These are phyloP conservation scores for Oreotrochilus melanogaster DNA, from an alignment of 2,113 vertebrate species.

Conservation along the genomic window DNA sequence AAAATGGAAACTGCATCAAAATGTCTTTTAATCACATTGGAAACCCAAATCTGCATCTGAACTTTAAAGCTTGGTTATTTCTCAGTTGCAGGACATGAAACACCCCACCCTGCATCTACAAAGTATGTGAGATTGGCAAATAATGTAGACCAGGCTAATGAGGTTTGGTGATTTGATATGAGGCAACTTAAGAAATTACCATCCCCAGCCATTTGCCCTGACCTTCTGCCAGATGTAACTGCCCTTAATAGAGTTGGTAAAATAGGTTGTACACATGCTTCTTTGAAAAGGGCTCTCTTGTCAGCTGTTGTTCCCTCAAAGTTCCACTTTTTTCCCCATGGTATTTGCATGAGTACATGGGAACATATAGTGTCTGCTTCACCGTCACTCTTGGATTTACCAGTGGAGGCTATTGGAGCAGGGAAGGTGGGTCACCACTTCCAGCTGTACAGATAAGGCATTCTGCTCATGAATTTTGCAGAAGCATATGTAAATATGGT, in stretches of 20 bases:
- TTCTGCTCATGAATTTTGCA: neutral
- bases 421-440: neutral
- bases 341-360: neutral
- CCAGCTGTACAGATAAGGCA: neutral
- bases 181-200: neutral
- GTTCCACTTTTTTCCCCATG: neutral
- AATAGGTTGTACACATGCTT: neutral
- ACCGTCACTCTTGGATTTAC: neutral
- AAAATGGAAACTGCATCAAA: neutral
- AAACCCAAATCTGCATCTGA: neutral
- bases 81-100: constrained; percentile 7
- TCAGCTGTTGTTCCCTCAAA: neutral
- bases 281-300: fast-evolving
- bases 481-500: neutral
- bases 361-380: neutral
- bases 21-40: neutral
- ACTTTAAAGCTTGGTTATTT: neutral
- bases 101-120: neutral
- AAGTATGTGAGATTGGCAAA: neutral
- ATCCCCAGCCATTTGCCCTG: neutral
- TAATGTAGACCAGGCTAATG: neutral
- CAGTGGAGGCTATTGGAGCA: neutral
- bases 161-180: neutral
- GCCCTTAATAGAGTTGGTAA: neutral
- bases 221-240: neutral